Evolutionary conservation across 1,140 invertebrate species (phyloP), one percentile per base, ranked within the genome.

Genomic region (Musca vetustissima): DNA sequence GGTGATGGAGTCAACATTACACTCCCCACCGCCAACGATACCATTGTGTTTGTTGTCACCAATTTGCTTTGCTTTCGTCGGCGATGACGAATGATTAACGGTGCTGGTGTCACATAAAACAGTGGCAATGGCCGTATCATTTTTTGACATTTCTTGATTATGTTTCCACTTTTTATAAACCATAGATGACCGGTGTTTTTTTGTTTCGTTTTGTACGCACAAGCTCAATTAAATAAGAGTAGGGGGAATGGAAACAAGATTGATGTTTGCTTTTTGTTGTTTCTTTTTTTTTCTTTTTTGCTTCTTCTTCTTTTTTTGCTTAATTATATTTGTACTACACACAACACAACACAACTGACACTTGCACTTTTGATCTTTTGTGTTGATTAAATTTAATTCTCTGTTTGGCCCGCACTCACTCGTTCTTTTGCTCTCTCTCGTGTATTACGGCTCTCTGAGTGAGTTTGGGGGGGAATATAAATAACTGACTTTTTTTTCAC

Each of bases 331-430:
- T 28, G 25, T 59, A 59, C 55, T 59, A 59, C 24, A 43, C 36
- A 43, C 28, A 43, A 43, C 36, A 9, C 6, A 4, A 6, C 11
- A 13, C 36, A 6, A 11, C 36, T 43, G 36, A 43, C 36, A 59
- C 25, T 59, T 59, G 55, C 55, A 59, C 55, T 59, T 59, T 59
- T 59, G 55, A 59, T 59, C 25, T 17, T 59, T 59, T 59, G 28
- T 8, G 15, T n/a, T 24, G 22, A 17, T 25, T 59, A n/a, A 28
- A 43, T 43, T 43, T 43, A 9, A 13, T 9, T 32, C 28, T 32
- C 28, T n/a, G n/a, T 32, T 32, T 9, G 36, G 36, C 36, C 1
- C 11, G 6, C 36, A 8, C 11, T 43, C 36, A 32, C 28, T 32
- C 28, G 9, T 9, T 28, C 28, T 28, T 28, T 28, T 28, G 13